Evolutionary conservation across 2,888 invertebrate species (phyloP), one percentile per base, ranked within the genome.

Genomic region (Eristalis tenax): DNA sequence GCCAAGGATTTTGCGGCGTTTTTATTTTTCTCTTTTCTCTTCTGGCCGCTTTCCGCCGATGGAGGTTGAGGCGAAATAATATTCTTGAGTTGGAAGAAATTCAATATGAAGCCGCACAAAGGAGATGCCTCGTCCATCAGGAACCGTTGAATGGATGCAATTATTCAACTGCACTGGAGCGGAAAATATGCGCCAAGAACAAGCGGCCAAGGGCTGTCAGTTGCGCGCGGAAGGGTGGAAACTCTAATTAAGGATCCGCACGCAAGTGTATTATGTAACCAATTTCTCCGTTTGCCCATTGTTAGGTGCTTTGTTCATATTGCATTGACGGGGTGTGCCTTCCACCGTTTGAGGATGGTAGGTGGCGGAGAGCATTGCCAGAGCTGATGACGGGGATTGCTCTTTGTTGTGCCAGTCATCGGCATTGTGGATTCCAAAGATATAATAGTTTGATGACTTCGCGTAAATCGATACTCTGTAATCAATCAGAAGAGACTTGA

Each of bases 11-110:
- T 75, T 22, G 6, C 13, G 59, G 59, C 23, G 40, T 40, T 35
- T 38, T 8, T 32, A 32, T 50, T 13, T n/a, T 22, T 35, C 15
- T 57, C 43, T 11, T 66, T 66, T 70, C 22, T 32, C 64, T 63
- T 32, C 10, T 66, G 1, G 4, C 22, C 1, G n/a, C 4, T 22
- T 50, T 43, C 13, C 15, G 63, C 32, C 61, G 3, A 18, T n/a
- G 11, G 26, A 22, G 23, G n/a, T 22, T 10, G 50, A 59, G 18
- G 26, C 40, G 57, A 70, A 80, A 68, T 76, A 81, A 70, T 77
- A 85, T 82, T 77, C 77, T 82, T 82, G 82, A 70, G 65, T 77
- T 81, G 68, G 43, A 82, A 74, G 64, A 68, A 82, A 82, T 81
- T 71, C 38, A 73, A 65, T 84, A 70, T 85, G 38, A 71, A 68